Base-by-base conservation (phyloP, 1,140 invertebrate species). In the Euura saliciscinereae region DNA sequence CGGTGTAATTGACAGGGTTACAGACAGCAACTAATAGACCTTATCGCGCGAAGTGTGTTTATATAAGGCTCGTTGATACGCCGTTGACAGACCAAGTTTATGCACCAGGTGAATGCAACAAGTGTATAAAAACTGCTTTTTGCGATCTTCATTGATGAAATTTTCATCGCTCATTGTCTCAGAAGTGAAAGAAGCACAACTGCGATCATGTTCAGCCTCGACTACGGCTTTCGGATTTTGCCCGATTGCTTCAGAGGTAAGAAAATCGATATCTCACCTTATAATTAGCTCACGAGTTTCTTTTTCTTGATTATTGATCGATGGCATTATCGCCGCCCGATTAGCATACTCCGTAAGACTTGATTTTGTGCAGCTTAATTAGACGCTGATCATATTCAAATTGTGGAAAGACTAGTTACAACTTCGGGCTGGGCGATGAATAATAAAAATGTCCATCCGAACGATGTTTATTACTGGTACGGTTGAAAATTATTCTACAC, bases 1-100 rank as follows among this genome's bases (percentile, higher is more conserved):
- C 51, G 6, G 51, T 6, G 3, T 59, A 59, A n/a, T 59, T 59
- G 51, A 59, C 51, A 59, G 51, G 10, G 51, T 59, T 59, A 59
- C 51, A 6, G 51, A 59, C 51, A 59, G 51, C 8, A n/a, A 59
- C 51, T 59, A 59, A 59, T 59, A 59, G 51, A 59, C 51, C 51
- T 59, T 59, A 59, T 59, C 51, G 5, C 51, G 3, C 3, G 51
- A 59, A 59, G 51, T 59, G 51, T 59, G 13, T 59, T 59, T 6
- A 59, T 59, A n/a, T n/a, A 59, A 11, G 6, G 28, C 28, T n/a
- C 51, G 51, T 3, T 4, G 51, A 8, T n/a, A n/a, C 51, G 51
- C 2, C 3, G 51, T 5, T 59, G 51, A 59, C 51, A 59, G 51
- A 59, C 51, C 10, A 59, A n/a, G 51, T 59, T 59, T 59, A 59